Conservation (phyloP, 2,113 vertebrate species). For the Athene cunicularia region DNA sequence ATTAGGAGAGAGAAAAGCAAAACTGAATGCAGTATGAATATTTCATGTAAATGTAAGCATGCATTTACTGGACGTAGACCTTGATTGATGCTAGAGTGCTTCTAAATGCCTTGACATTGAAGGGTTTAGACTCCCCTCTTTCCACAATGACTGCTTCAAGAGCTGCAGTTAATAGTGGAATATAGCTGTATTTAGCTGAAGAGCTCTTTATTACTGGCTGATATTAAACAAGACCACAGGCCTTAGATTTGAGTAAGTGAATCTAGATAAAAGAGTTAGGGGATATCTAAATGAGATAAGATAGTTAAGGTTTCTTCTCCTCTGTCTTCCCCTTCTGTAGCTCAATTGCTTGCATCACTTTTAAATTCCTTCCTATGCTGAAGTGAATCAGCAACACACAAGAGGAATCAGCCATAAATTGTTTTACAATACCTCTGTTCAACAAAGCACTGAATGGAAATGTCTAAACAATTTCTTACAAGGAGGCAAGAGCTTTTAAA, state of each 20-base stretch:
- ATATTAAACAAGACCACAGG: conserved; percentile 87
- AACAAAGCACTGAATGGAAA: not conserved
- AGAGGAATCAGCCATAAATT: not conserved
- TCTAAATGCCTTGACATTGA: conserved; percentile 93
- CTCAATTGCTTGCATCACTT: conserved; percentile 31
- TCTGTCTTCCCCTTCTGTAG: not conserved
- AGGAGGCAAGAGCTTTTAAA: not conserved
- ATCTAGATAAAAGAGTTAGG: conserved; percentile 74
- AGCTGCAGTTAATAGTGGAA: conserved; percentile 87
- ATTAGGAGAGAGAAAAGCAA: conserved; percentile 94
- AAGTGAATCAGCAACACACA: not conserved
- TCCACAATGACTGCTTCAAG: conserved; percentile 85
- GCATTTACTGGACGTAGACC: conserved; percentile 93
- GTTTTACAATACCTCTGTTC: not conserved
- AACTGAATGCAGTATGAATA: conserved; percentile 98
- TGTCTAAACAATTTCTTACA: not conserved
- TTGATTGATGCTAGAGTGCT: conserved; percentile 95
- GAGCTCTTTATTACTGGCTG: conserved; percentile 92
- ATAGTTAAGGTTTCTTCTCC: not conserved
- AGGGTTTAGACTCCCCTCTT: conserved; percentile 84
- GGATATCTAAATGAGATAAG: conserved; percentile 42
- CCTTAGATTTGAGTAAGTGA: conserved; percentile 75
- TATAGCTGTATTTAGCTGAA: conserved; percentile 90
- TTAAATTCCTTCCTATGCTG: not conserved
- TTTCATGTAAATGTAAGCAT: conserved; percentile 99